A percentile compares a stretch with the other conserved stretches of the same genome.
Evolutionary conservation across 2,113 vertebrate genomes (phyloP).

Genomic region (Sinocyclocheilus anophthalmus): DNA sequence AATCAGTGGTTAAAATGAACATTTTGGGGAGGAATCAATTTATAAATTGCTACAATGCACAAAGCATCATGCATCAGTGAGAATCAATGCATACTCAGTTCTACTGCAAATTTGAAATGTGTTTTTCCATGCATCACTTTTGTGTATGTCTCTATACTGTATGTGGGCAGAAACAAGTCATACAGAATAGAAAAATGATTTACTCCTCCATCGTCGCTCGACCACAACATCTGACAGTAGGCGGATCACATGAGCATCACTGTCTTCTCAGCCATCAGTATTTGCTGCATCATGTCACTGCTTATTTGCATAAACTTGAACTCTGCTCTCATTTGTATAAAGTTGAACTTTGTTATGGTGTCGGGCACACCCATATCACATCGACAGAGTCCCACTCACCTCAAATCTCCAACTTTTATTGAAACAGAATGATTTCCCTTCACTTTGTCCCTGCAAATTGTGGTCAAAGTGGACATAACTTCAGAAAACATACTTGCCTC

Average conservation of each 20-base stretch:
- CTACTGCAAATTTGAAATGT: background rate
- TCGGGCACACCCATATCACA: background rate
- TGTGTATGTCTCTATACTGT: background rate
- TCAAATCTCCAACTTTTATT: background rate
- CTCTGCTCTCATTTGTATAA: slow-evolving; percentile 15
- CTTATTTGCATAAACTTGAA: slow-evolving; percentile 7
- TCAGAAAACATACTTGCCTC: background rate
- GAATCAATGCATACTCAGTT: background rate
- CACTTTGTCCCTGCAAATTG: background rate
- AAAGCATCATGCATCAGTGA: background rate
- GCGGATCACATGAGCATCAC: background rate
- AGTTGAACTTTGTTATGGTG: background rate
- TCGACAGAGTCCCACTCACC: background rate
- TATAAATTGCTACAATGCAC: background rate
- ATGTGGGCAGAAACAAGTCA: slow-evolving; percentile 14
- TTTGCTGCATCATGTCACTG: background rate
- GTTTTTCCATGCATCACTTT: background rate
- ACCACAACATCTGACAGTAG: slow-evolving; percentile 10
- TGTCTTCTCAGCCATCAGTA: background rate
- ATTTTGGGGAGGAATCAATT: background rate
- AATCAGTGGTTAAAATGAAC: background rate
- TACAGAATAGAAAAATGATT: background rate
- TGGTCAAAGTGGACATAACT: background rate
- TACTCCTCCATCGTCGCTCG: background rate
- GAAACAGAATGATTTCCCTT: background rate